Evolutionary conservation across 1,140 invertebrate species (phyloP), one percentile per base, ranked within the genome.

Genomic region (Andrena cerasifolii): DNA sequence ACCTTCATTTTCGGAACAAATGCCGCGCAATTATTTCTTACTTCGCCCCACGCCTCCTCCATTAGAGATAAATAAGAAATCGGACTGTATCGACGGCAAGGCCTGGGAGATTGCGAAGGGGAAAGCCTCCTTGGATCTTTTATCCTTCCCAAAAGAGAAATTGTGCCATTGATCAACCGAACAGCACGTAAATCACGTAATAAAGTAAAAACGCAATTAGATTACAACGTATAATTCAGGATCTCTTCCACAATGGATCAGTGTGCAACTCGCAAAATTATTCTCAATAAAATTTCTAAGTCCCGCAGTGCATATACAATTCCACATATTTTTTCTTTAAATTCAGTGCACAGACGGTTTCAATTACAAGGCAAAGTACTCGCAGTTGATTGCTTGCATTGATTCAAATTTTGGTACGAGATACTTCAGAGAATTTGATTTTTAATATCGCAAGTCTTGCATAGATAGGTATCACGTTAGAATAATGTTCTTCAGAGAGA

Each of bases 401-500:
- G n/a, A n/a, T n/a, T n/a, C n/a, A n/a, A n/a, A n/a, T n/a, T n/a
- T n/a, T n/a, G n/a, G n/a, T n/a, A n/a, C n/a, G 4, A 40, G 10
- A 40, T 40, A 40, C 10, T 40, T 40, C 10, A 5, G 3, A 28
- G 49, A 67, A 26, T 24, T 21, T 14, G 7, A 18, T 26, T 24
- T 12, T 24, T 21, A 1, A 8, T 12, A 10, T n/a, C 24, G 12
- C 2, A 31, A 0, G 5, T 49, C 5, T n/a, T 3, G 21, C 2
- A n/a, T 5, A 24, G n/a, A 3, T 4, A 16, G 6, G 28, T 21
- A 1, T 59, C n/a, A 80, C 1, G 36, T 33, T 8, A 80, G 10
- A 21, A 81, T 10, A 28, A 85, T 78, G 40, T 78, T 80, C 49
- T n/a, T 84, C 12, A 84, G 45, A 5, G 73, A 18, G 26, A 71